Conservation (phyloP, 2,113 vertebrate genomes). For the Todiramphus saurophagus region DNA sequence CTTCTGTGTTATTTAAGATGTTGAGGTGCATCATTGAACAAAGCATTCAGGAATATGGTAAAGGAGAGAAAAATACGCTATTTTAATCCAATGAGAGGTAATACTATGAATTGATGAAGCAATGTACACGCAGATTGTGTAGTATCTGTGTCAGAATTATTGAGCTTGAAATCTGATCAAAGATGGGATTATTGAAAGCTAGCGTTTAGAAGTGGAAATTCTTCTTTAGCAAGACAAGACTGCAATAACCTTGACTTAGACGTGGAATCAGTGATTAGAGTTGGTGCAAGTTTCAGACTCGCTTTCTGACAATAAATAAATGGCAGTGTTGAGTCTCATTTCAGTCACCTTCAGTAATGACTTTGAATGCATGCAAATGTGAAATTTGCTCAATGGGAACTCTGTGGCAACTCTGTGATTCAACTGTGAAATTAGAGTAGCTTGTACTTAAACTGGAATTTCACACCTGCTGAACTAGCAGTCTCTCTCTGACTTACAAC, state of each 20-base stretch:
- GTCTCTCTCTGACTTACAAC: slow-evolving; percentile 16
- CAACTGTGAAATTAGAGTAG: slow-evolving; percentile 78
- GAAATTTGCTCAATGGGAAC: slow-evolving; percentile 65
- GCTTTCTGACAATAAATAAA: slow-evolving; percentile 73
- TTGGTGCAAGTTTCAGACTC: slow-evolving; percentile 60
- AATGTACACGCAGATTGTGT: background rate
- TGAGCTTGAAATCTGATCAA: slow-evolving; percentile 57
- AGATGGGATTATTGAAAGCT: slow-evolving; percentile 14
- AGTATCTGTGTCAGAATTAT: slow-evolving; percentile 8
- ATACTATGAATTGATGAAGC: background rate
- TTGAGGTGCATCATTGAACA: background rate
- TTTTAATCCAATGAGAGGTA: background rate
- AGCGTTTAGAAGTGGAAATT: slow-evolving; percentile 45
- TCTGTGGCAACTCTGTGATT: slow-evolving; percentile 59
- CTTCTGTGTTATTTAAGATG: background rate
- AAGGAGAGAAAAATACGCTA: background rate
- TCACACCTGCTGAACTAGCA: slow-evolving; percentile 70
- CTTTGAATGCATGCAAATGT: slow-evolving; percentile 75
- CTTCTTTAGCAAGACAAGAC: slow-evolving; percentile 36
- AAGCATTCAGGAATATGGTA: background rate
- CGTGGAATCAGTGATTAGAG: slow-evolving; percentile 57
- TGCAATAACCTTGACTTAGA: slow-evolving; percentile 48
- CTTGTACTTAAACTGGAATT: slow-evolving; percentile 72
- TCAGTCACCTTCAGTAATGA: slow-evolving; percentile 70
- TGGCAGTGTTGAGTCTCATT: slow-evolving; percentile 68